phyloP scores from a whole-genome alignment of 2,113 vertebrate species.

The Takifugu flavidus region DNA sequence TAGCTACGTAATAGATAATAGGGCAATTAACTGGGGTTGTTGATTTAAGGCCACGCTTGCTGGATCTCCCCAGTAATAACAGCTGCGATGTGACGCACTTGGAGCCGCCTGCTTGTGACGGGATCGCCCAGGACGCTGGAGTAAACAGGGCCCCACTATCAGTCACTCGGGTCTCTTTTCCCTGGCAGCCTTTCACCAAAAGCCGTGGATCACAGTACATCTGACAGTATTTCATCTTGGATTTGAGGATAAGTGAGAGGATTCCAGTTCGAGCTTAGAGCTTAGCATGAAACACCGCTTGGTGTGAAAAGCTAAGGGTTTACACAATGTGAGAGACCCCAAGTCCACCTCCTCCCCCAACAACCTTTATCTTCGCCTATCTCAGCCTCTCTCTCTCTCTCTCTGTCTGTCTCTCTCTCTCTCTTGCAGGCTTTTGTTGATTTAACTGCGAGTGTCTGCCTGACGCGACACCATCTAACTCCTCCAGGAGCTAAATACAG shows the following conservation, averaged over 20 bases:
- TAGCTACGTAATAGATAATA: too few species aligned
- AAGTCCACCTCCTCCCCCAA: slow-evolving; percentile 2
- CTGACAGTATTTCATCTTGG: slow-evolving; percentile 78
- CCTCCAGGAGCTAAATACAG: slow-evolving; percentile 69
- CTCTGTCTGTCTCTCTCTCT: slow-evolving; percentile 24
- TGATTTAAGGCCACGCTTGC: too few species aligned
- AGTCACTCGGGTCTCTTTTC: slow-evolving; percentile 39
- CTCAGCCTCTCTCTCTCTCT: slow-evolving; percentile 3
- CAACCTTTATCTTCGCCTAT: slow-evolving; percentile 19
- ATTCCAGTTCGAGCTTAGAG: slow-evolving; percentile 71
- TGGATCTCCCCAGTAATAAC: not conserved
- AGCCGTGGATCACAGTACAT: slow-evolving; percentile 70
- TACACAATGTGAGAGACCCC: slow-evolving; percentile 49
- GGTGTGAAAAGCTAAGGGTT: slow-evolving; percentile 58
- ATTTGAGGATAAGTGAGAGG: slow-evolving; percentile 76
- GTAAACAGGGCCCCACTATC: slow-evolving; percentile 21
- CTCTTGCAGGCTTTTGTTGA: slow-evolving; percentile 59
- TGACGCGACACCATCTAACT: slow-evolving; percentile 63
- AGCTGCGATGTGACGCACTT: not conserved
- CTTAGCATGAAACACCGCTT: slow-evolving; percentile 67
- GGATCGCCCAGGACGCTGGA: not conserved
- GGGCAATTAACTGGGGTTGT: too few species aligned
- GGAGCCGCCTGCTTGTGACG: not conserved
- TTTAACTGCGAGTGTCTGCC: slow-evolving; percentile 69
- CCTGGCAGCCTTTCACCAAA: slow-evolving; percentile 51